Conservation (phyloP, 2,797 vertebrate genomes). For the Mareca penelope region DNA sequence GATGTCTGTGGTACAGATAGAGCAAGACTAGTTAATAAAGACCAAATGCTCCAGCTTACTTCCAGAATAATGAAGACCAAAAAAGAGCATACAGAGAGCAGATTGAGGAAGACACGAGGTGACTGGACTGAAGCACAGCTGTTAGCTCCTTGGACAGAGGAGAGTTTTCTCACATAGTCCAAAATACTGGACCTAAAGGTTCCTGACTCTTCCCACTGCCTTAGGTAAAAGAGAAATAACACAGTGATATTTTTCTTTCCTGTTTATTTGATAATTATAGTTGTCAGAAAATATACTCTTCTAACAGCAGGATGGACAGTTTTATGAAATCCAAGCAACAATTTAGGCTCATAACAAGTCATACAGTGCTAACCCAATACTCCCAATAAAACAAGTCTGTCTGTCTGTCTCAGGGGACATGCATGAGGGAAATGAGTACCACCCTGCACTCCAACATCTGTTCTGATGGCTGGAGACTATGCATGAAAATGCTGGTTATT, state of each 20-base stretch:
- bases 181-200: neutral
- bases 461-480: neutral
- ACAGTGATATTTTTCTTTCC: neutral
- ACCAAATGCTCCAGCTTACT: neutral
- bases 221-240: neutral
- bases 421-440: neutral
- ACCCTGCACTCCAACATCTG: neutral
- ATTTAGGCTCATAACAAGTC: neutral
- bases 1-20: neutral
- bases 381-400: neutral
- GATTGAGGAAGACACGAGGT: fast-evolving
- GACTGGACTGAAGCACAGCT: neutral
- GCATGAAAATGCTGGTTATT: neutral
- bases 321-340: neutral
- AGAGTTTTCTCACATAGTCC: neutral
- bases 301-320: neutral
- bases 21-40: neutral
- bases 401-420: neutral
- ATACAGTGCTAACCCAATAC: neutral
- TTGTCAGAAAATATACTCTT: neutral
- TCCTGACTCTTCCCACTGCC: neutral
- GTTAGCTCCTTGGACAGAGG: neutral
- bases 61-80: neutral
- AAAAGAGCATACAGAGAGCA: neutral
- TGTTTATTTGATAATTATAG: neutral